A percentile compares a stretch with the other conserved stretches of the same genome.
Evolutionary conservation across 2,888 invertebrate genomes (phyloP).

Genomic region (Drymonia ruficornis): DNA sequence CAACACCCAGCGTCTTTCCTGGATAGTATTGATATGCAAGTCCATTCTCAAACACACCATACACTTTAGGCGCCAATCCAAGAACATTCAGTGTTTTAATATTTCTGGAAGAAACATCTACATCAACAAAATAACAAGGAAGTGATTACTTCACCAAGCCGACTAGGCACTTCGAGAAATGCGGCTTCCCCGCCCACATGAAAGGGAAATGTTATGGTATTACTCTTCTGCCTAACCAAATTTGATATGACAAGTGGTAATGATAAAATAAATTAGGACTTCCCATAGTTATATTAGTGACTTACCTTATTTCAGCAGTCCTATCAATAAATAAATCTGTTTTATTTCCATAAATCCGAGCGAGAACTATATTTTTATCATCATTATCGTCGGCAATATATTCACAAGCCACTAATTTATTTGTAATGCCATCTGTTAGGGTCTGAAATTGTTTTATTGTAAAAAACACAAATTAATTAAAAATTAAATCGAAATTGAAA

Average conservation of each 20-base stretch:
- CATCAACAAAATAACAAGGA: too few relatives aligned
- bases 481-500: too few relatives aligned
- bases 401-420: slow-evolving; percentile 94
- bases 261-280: too few relatives aligned
- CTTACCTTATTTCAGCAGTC: slow-evolving; percentile 90
- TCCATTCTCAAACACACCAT: slow-evolving; percentile 97
- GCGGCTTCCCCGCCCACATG: too few relatives aligned
- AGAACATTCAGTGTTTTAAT: slow-evolving; percentile 84
- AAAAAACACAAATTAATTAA: background rate
- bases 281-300: too few relatives aligned
- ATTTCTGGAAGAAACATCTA: slow-evolving; percentile 56
- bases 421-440: slow-evolving; percentile 97
- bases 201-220: too few relatives aligned
- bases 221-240: too few relatives aligned
- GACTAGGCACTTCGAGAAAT: too few relatives aligned
- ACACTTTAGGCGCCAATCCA: slow-evolving; percentile 93
- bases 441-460: slow-evolving; percentile 81
- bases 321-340: slow-evolving; percentile 97
- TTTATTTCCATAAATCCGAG: slow-evolving; percentile 96
- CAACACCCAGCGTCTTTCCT: slow-evolving; percentile 90
- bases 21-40: slow-evolving; percentile 95
- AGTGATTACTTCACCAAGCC: too few relatives aligned
- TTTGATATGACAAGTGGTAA: too few relatives aligned
- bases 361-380: slow-evolving; percentile 88
- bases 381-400: slow-evolving; percentile 49